phyloP scores from a whole-genome alignment of 2,797 vertebrate genomes.

The Spondyliosoma cantharus region DNA sequence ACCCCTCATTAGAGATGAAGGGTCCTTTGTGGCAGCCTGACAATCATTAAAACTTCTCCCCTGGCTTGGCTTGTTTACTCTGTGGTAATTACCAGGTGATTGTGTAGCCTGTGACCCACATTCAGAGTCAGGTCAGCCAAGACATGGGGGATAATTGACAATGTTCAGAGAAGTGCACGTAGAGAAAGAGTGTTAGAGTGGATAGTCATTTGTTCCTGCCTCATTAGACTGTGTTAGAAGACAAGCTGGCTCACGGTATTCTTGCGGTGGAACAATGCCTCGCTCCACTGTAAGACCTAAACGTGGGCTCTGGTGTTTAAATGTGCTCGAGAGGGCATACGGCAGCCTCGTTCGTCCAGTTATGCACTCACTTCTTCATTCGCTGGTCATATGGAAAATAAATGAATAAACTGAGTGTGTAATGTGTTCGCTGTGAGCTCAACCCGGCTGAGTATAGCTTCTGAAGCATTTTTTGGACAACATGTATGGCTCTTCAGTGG shows the following conservation, averaged over 20 bases:
- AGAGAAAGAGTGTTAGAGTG: slow-evolving; percentile 78
- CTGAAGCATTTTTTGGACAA: slow-evolving; percentile 43
- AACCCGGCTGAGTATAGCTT: slow-evolving; percentile 33
- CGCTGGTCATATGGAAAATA: slow-evolving; percentile 48
- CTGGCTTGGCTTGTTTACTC: slow-evolving; percentile 84
- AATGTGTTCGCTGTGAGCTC: slow-evolving; percentile 42
- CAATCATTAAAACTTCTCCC: slow-evolving; percentile 86
- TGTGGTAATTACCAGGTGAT: slow-evolving; percentile 86
- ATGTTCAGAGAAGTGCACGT: slow-evolving; percentile 82
- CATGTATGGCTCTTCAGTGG: slow-evolving; percentile 6
- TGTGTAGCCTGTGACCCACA: slow-evolving; percentile 84
- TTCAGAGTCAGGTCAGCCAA: slow-evolving; percentile 81
- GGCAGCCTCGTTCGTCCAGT: slow-evolving; percentile 50
- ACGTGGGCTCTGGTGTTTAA: slow-evolving; percentile 49
- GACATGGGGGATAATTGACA: slow-evolving; percentile 82
- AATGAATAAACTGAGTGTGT: slow-evolving; percentile 40
- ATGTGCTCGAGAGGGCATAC: slow-evolving; percentile 51
- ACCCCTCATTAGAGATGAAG: slow-evolving; percentile 88
- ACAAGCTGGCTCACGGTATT: slow-evolving; percentile 79
- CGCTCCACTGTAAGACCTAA: slow-evolving; percentile 60
- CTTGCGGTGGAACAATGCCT: slow-evolving; percentile 72
- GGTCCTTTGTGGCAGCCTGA: slow-evolving; percentile 85
- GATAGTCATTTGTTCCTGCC: slow-evolving; percentile 80
- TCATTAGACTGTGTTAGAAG: slow-evolving; percentile 84
- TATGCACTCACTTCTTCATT: slow-evolving; percentile 48